Base-by-base conservation (phyloP, 2,113 vertebrate species). In the Melanostigma gelatinosum region DNA sequence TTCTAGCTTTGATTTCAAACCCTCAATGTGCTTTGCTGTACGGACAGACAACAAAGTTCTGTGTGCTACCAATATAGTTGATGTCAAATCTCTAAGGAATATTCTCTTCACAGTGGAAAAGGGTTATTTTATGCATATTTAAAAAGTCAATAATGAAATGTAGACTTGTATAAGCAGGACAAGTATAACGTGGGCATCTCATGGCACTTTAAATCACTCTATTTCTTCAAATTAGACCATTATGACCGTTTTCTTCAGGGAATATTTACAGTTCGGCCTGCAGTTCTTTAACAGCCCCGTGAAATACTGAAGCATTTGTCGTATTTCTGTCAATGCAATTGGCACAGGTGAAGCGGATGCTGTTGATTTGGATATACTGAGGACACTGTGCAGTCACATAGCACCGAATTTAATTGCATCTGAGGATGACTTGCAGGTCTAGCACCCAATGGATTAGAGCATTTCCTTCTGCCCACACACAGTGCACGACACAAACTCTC, bases 11-110 rank as follows among this genome's bases (percentile, higher is more conserved):
- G 50, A 82, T 57, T 75, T 22, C 48, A 60, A 68, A 44, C 4
- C 44, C 34, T 70, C 77, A 71, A 79, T 75, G 72, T 52, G 13
- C 54, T 84, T 76, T 60, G 16, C 54, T 75, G n/a, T 50, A 62
- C 44, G 46, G 60, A 61, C 46, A 44, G 63, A 52, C 7, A 4
- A 6, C 36, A 40, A 32, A 32, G 32, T 32, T 3, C 10, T 24
- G 12, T 72, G 36, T 71, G 67, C 67, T 29, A 40, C 60, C 50
- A 60, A 40, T 65, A 36, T 22, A 36, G 61, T 6, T 55, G 36
- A 76, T 70, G 29, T 75, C 60, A 36, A 72, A 72, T 29, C 5
- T 75, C 8, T 46, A 24, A 8, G 44, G 38, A 79, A 75, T 58
- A 54, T 63, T 75, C 9, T 65, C 22, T 27, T 40, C 44, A 11